phyloP scores from a whole-genome alignment of 2,888 invertebrate genomes.

The Hirtodrosophila alboralis region DNA sequence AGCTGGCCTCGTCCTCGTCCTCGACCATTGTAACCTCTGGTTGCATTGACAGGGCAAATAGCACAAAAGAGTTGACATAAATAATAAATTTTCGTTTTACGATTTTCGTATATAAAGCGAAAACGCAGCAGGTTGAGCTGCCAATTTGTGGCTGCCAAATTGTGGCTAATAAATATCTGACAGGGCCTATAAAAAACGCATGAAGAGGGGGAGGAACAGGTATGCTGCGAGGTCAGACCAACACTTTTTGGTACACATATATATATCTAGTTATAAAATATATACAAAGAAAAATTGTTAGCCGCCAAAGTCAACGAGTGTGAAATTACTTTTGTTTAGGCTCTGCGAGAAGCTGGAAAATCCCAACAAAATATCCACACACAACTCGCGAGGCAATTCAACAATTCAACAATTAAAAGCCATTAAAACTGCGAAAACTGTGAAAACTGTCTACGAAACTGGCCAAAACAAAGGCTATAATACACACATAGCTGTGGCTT shows the following conservation, averaged over 20 bases:
- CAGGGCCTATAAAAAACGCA: constrained; percentile 41
- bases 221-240: constrained; percentile 28
- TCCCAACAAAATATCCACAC: constrained; percentile 8
- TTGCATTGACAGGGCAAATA: constrained; percentile 67
- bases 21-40: background rate
- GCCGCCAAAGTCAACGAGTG: constrained; percentile 74
- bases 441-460: constrained; percentile 63
- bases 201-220: background rate
- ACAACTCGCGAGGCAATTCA: too few species aligned
- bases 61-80: constrained; percentile 77
- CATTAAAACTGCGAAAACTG: constrained; percentile 72
- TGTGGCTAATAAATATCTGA: constrained; percentile 78
- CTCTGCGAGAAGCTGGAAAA: constrained; percentile 15
- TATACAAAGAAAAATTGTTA: constrained; percentile 68
- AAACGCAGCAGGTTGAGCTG: constrained; percentile 50
- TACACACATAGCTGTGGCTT: background rate
- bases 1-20: background rate
- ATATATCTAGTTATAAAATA: constrained; percentile 17
- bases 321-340: constrained; percentile 80
- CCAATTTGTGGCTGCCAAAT: constrained; percentile 78
- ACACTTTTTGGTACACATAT: constrained; percentile 4
- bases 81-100: constrained; percentile 77
- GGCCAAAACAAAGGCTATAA: constrained; percentile 25
- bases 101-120: constrained; percentile 50
- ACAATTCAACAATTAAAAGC: constrained; percentile 72